These are phyloP conservation scores for Zaprionus kolodkinae DNA, from an alignment of 1,140 invertebrate species.

Conservation along the genomic window DNA sequence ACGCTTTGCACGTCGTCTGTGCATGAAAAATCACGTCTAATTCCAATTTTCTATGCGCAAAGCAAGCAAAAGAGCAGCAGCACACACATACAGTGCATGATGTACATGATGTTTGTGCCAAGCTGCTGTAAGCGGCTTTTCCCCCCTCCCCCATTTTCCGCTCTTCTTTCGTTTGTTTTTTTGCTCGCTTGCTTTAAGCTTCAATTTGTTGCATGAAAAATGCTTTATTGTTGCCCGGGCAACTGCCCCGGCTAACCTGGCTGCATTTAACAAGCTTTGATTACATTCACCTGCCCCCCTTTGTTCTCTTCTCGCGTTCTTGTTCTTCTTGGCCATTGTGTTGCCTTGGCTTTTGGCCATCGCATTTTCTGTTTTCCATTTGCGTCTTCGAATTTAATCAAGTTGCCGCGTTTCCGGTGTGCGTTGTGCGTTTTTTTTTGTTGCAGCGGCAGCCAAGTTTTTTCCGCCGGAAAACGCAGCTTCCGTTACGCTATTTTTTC, in stretches of 20 bases:
- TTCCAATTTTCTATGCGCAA: slow-evolving; percentile 41
- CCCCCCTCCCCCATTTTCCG: neutral
- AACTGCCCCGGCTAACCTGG: slow-evolving; percentile 16
- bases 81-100: neutral
- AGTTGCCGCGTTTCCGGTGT: slow-evolving; percentile 66
- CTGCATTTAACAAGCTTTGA: slow-evolving; percentile 58
- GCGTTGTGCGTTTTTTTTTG: slow-evolving; percentile 26
- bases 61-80: neutral
- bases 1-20: slow-evolving; percentile 29
- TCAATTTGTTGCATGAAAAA: slow-evolving; percentile 42
- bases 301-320: slow-evolving; percentile 30
- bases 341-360: slow-evolving; percentile 65
- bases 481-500: slow-evolving; percentile 44
- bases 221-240: slow-evolving; percentile 32
- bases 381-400: slow-evolving; percentile 77
- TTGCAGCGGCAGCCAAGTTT: slow-evolving; percentile 65
- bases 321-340: slow-evolving; percentile 23
- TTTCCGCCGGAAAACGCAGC: slow-evolving; percentile 78
- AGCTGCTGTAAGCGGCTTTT: slow-evolving; percentile 1
- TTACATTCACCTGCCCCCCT: slow-evolving; percentile 58
- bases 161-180: neutral
- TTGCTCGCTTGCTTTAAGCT: slow-evolving; percentile 30
- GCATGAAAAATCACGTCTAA: slow-evolving; percentile 44
- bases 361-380: slow-evolving; percentile 71
- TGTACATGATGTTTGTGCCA: slow-evolving; percentile 1